A percentile compares a stretch with the other conserved stretches of the same genome.
Evolutionary conservation across 2,797 vertebrate species (phyloP).

Genomic region (Phoeniculus purpureus): DNA sequence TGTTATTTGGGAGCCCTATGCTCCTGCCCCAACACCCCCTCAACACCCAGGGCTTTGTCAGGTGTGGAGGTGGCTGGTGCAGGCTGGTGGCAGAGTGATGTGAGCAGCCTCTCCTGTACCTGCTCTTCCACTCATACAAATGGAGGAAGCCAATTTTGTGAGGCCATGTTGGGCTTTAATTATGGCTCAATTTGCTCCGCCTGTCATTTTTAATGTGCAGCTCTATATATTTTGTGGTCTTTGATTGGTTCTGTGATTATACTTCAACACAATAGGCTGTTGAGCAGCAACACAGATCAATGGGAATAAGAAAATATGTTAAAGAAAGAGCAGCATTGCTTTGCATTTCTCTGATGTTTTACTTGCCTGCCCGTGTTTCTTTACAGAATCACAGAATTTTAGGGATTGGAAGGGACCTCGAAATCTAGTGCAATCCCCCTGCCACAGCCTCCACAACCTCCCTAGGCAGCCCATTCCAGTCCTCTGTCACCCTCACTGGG

Average conservation of each 20-base stretch:
- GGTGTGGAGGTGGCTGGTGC: accelerated
- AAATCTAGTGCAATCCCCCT: no score
- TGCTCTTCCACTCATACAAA: neutral
- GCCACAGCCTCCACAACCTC: no score
- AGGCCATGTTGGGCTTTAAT: neutral
- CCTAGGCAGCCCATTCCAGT: no score
- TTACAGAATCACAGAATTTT: no score
- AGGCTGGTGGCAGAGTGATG: neutral
- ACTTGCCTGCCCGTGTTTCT: neutral
- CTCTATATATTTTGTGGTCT: neutral
- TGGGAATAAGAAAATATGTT: neutral
- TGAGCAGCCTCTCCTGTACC: neutral
- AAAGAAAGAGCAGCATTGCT: neutral
- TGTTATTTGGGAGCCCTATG: neutral
- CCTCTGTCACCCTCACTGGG: no score
- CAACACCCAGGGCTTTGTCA: neutral
- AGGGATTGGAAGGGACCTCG: no score
- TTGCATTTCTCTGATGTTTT: neutral
- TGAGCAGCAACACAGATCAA: neutral
- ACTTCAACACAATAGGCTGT: neutral
- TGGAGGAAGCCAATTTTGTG: neutral
- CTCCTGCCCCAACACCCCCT: neutral
- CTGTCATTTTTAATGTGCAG: neutral
- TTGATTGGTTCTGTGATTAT: neutral
- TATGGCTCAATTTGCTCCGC: neutral